Conservation (phyloP, 1,140 invertebrate genomes). For the Globodera rostochiensis region DNA sequence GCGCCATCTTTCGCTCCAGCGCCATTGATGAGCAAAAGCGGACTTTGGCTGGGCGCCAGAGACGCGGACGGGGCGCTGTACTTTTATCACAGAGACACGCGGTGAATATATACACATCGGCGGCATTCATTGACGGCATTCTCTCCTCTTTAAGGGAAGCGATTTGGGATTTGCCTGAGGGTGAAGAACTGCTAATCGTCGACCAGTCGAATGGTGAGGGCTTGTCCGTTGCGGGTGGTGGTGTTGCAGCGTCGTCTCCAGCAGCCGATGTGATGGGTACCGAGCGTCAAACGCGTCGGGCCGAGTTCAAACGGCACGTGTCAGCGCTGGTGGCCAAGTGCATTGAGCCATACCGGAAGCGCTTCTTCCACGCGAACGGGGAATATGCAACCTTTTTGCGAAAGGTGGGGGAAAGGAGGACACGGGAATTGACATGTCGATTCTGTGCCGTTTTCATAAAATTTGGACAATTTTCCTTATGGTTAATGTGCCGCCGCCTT, state of each 20-base stretch:
- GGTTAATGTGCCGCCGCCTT: background rate
- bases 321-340: slow-evolving; percentile 30
- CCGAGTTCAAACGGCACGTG: slow-evolving; percentile 30
- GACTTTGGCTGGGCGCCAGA: slow-evolving; percentile 14
- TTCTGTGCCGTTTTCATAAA: background rate
- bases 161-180: slow-evolving; percentile 21
- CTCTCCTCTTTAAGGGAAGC: slow-evolving; percentile 2
- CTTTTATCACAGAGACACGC: slow-evolving; percentile 23
- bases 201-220: background rate
- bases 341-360: slow-evolving; percentile 27
- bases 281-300: slow-evolving; percentile 8
- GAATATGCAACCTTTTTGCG: slow-evolving; percentile 23
- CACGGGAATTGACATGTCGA: background rate
- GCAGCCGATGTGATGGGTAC: background rate
- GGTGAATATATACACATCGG: background rate
- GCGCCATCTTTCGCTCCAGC: background rate
- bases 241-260: background rate
- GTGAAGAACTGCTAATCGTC: slow-evolving; percentile 21
- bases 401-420: background rate
- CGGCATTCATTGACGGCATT: background rate
- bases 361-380: slow-evolving; percentile 16
- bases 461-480: background rate
- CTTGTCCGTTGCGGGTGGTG: background rate
- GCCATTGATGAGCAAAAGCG: slow-evolving; percentile 19
- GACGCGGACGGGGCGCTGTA: slow-evolving; percentile 25